phyloP scores from a whole-genome alignment of 92 coral and sea anemone genomes.

The Virgularia gustaviana region DNA sequence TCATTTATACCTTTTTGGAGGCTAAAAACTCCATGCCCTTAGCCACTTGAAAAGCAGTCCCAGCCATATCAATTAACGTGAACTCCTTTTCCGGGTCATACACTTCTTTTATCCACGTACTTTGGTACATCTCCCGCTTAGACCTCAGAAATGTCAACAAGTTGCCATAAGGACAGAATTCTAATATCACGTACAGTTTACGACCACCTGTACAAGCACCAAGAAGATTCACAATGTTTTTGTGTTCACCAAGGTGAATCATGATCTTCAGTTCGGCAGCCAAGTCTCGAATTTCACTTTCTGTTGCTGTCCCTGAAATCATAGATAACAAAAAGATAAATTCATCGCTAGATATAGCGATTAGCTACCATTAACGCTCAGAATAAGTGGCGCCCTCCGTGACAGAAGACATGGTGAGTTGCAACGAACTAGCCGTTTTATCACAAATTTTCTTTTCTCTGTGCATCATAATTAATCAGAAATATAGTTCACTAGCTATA shows the following conservation, averaged over 20 bases:
- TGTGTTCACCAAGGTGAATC: conserved; percentile 79
- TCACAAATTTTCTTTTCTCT: no score
- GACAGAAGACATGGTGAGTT: no score
- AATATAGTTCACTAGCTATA: no score
- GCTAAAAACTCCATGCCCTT: conserved; percentile 86
- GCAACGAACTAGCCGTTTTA: no score
- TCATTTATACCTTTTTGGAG: conserved; percentile 60
- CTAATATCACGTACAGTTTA: conserved; percentile 73
- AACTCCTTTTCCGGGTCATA: conserved; percentile 71
- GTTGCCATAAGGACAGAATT: conserved; percentile 84
- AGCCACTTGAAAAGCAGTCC: conserved; percentile 68
- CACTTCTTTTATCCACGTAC: conserved; percentile 65
- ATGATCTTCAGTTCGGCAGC: conserved; percentile 84
- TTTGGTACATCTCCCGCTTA: conserved; percentile 61
- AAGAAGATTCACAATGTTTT: conserved; percentile 79
- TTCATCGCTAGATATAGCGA: no score
- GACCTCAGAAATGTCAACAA: conserved; percentile 65
- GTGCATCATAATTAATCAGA: no score
- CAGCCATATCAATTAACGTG: conserved; percentile 70
- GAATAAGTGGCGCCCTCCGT: no score
- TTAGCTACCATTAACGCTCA: no score
- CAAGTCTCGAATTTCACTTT: conserved; percentile 74
- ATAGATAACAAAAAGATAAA: not conserved
- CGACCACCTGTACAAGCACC: conserved; percentile 88
- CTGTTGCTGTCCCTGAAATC: conserved; percentile 63